Evolutionary conservation across 2,888 invertebrate genomes (phyloP).

Genomic region (Homarus gammarus): DNA sequence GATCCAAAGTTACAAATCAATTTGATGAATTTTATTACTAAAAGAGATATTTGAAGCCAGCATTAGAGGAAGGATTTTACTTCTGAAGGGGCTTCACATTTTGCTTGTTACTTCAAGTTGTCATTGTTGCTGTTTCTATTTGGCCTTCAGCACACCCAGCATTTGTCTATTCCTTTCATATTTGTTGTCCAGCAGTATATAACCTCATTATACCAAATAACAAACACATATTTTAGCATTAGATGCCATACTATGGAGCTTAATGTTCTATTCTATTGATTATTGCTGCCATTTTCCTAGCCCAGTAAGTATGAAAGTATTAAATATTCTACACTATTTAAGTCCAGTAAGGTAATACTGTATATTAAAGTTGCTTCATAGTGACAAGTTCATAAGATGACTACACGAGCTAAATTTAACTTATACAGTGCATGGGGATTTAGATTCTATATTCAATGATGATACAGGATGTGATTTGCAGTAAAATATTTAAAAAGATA

Average conservation of each 20-base stretch:
- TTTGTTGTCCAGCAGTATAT: constrained; percentile 55
- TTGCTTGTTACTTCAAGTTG: constrained; percentile 18
- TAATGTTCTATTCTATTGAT: constrained; percentile 58
- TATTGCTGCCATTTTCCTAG: constrained; percentile 66
- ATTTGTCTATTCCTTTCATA: constrained; percentile 7
- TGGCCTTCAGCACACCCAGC: constrained; percentile 40
- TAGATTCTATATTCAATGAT: constrained; percentile 47
- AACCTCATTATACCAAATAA: constrained; percentile 71
- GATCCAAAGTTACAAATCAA: constrained; percentile 49
- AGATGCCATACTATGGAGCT: constrained; percentile 70
- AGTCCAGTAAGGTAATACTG: constrained; percentile 51
- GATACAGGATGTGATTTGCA: constrained; percentile 38
- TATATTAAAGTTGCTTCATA: constrained; percentile 42
- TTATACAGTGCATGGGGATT: constrained; percentile 54
- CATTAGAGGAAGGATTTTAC: constrained; percentile 34
- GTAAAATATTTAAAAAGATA: constrained; percentile 32
- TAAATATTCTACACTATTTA: constrained; percentile 59
- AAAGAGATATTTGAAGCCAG: constrained; percentile 43
- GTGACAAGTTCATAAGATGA: constrained; percentile 38
- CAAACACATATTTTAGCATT: constrained; percentile 63
- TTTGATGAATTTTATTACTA: constrained; percentile 33
- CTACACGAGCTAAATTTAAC: constrained; percentile 39
- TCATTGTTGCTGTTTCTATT: constrained; percentile 33
- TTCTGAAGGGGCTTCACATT: constrained; percentile 47
- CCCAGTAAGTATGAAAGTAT: constrained; percentile 59